phyloP scores from a whole-genome alignment of 2,797 vertebrate genomes.

The Oreonectes daqikongensis region DNA sequence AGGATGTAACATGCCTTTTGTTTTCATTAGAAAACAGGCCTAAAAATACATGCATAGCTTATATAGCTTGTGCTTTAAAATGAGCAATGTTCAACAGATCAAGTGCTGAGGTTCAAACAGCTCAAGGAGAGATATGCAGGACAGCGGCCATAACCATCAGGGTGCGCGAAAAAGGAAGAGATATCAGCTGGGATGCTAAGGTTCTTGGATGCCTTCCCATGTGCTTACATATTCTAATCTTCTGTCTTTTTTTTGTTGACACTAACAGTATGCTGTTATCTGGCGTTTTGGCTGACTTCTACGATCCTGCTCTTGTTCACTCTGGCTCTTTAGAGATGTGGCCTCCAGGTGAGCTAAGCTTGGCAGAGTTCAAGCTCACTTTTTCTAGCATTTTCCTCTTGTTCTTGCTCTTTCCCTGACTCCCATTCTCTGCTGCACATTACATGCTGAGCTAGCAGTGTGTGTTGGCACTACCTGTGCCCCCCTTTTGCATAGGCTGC shows the following conservation, averaged over 20 bases:
- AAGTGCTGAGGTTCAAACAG: constrained; percentile 24
- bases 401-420: constrained; percentile 35
- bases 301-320: constrained; percentile 50
- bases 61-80: not conserved
- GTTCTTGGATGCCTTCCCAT: constrained; percentile 39
- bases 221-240: constrained; percentile 32
- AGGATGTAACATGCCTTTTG: not conserved
- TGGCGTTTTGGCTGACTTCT: constrained; percentile 63
- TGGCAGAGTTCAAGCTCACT: constrained; percentile 46
- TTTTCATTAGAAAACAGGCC: constrained; percentile 32
- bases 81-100: constrained; percentile 47
- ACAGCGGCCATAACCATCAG: constrained; percentile 50
- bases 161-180: constrained; percentile 53
- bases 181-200: constrained; percentile 48
- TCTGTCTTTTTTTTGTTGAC: constrained; percentile 20
- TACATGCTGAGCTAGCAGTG: constrained; percentile 54
- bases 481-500: constrained; percentile 42
- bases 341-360: constrained; percentile 43
- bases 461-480: constrained; percentile 48
- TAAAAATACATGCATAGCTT: not conserved
- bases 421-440: constrained; percentile 41
- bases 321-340: constrained; percentile 28
- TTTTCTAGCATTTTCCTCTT: constrained; percentile 24
- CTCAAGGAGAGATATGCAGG: constrained; percentile 48
- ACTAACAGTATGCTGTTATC: constrained; percentile 36